These are phyloP conservation scores for Plectropomus leopardus DNA, from an alignment of 2,113 vertebrate species.

Conservation along the genomic window DNA sequence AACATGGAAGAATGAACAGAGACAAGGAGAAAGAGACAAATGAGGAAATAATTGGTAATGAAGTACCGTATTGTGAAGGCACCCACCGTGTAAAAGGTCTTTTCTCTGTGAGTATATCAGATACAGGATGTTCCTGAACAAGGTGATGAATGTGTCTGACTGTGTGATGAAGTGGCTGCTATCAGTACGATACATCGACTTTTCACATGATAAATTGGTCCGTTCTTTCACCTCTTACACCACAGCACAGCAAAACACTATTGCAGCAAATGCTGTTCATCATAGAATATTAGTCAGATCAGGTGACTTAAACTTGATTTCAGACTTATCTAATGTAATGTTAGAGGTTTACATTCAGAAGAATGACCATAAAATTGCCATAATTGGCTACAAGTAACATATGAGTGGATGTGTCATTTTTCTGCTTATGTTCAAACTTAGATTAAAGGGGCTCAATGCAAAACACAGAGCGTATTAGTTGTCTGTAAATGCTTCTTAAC, in stretches of 20 bases:
- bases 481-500: no score
- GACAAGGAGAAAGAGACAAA: neutral
- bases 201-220: neutral
- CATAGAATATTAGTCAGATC: neutral
- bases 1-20: neutral
- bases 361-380: no score
- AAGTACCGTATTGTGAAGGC: neutral
- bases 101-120: constrained; percentile 7
- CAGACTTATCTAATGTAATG: no score
- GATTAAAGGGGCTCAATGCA: no score
- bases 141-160: neutral
- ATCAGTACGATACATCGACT: neutral
- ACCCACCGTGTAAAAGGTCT: neutral
- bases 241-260: neutral
- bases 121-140: neutral
- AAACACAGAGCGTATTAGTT: no score
- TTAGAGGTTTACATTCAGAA: no score
- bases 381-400: no score
- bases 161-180: constrained; percentile 15
- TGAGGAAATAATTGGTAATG: neutral
- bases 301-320: no score
- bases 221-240: neutral
- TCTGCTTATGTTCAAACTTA: no score
- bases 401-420: no score
- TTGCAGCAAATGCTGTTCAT: neutral